A percentile compares a stretch with the other conserved stretches of the same genome.
phyloP scores from a whole-genome alignment of 2,113 vertebrate species.

The Odontophorus gujanensis region DNA sequence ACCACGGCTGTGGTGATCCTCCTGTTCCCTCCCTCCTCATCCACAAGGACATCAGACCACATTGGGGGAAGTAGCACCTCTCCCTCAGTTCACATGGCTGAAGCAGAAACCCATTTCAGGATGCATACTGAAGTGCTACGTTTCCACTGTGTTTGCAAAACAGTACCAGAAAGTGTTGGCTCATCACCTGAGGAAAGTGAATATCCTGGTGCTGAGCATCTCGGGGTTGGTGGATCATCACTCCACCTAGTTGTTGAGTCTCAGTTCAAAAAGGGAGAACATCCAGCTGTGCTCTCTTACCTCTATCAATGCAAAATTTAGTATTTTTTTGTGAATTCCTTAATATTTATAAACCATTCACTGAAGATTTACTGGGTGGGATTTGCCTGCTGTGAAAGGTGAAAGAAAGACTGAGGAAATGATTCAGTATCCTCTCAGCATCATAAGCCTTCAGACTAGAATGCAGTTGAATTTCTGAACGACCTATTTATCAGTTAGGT shows the following conservation, averaged over 20 bases:
- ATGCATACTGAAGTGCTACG: neutral
- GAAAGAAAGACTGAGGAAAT: conserved; percentile 45
- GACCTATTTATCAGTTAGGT: conserved; percentile 65
- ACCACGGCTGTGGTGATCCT: neutral
- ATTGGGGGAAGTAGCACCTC: neutral
- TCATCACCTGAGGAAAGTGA: neutral
- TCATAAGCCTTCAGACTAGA: conserved; percentile 46
- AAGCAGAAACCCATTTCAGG: neutral
- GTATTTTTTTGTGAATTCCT: neutral
- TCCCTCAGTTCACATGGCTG: neutral
- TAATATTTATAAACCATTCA: conserved; percentile 52
- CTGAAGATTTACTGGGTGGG: conserved; percentile 28
- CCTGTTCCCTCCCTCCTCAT: neutral
- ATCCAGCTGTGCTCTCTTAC: neutral
- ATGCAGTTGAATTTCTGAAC: conserved; percentile 50
- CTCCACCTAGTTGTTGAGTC: neutral
- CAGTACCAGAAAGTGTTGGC: neutral
- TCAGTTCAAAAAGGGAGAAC: neutral
- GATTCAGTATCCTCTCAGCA: conserved; percentile 34
- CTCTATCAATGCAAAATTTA: neutral
- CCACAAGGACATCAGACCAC: too few species aligned
- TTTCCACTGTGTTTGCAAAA: neutral
- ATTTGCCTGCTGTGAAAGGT: conserved; percentile 49
- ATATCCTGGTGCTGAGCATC: fast-evolving
- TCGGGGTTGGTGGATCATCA: neutral